A percentile compares a stretch with the other conserved stretches of the same genome.
phyloP scores from a whole-genome alignment of 2,113 vertebrate species.

The Hemiscyllium ocellatum region DNA sequence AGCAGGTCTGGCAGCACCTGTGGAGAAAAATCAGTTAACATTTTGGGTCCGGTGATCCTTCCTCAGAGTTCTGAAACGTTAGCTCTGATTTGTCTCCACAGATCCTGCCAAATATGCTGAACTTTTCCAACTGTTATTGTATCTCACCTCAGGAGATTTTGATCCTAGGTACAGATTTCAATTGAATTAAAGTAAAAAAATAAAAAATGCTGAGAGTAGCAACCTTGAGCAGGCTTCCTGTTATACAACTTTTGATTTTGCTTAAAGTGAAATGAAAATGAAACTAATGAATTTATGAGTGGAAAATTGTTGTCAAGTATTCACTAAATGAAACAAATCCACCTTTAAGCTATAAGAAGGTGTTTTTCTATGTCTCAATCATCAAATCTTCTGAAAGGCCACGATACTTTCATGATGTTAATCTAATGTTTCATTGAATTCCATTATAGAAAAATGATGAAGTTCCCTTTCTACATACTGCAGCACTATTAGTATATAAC shows the following conservation, averaged over 20 bases:
- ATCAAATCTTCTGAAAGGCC: background rate
- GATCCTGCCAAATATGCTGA: background rate
- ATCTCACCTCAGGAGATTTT: background rate
- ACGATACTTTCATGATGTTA: background rate
- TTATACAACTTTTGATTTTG: background rate
- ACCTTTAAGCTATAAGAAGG: background rate
- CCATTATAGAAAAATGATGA: conserved; percentile 46
- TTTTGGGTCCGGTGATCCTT: too few species aligned
- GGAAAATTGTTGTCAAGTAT: background rate
- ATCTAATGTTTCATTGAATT: background rate
- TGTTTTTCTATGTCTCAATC: background rate
- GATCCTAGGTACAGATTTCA: background rate
- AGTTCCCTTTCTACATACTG: background rate
- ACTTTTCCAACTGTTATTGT: too few species aligned
- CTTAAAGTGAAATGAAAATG: background rate
- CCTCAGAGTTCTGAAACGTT: too few species aligned
- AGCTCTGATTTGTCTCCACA: too few species aligned
- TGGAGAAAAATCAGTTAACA: too few species aligned
- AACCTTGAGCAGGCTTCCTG: too few species aligned
- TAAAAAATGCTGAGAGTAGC: background rate
- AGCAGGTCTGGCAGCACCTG: too few species aligned
- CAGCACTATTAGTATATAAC: rapidly evolving
- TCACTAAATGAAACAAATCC: background rate
- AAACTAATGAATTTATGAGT: background rate
- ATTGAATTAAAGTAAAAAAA: background rate